These are phyloP conservation scores for Otocyon megalotis DNA, from an alignment of 2,113 vertebrate species.

Conservation along the genomic window DNA sequence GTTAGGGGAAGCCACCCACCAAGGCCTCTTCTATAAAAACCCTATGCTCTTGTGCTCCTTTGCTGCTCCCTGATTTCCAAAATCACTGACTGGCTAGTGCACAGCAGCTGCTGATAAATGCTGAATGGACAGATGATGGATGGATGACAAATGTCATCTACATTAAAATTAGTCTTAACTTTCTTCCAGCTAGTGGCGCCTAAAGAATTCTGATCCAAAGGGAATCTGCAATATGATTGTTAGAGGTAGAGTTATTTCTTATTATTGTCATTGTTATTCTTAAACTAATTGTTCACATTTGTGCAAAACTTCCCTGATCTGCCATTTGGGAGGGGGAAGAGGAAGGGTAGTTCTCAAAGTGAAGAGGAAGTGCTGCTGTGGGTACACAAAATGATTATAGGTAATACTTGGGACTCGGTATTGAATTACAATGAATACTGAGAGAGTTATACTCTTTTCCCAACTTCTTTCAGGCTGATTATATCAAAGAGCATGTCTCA, in stretches of 20 bases:
- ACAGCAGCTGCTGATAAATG: background rate
- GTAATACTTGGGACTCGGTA: background rate
- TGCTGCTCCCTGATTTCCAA: background rate
- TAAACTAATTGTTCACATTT: conserved; percentile 21
- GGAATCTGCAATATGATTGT: background rate
- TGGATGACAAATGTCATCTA: conserved; percentile 35
- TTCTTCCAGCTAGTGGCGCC: conserved; percentile 18
- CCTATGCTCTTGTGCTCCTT: background rate
- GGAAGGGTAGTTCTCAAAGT: background rate
- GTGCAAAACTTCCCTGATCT: conserved; percentile 17
- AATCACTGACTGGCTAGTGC: background rate
- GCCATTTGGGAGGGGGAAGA: background rate
- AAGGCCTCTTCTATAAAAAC: background rate
- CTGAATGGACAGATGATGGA: background rate
- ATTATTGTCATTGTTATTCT: background rate
- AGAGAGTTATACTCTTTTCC: background rate
- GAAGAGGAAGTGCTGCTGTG: background rate
- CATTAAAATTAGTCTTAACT: conserved; percentile 18
- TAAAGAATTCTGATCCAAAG: conserved; percentile 32
- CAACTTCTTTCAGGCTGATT: background rate
- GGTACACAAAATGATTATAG: background rate
- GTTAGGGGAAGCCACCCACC: background rate
- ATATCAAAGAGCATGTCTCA: background rate
- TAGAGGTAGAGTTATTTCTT: background rate
- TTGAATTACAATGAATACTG: background rate